phyloP scores from a whole-genome alignment of 2,888 invertebrate genomes.

The Pterostichus madidus region DNA sequence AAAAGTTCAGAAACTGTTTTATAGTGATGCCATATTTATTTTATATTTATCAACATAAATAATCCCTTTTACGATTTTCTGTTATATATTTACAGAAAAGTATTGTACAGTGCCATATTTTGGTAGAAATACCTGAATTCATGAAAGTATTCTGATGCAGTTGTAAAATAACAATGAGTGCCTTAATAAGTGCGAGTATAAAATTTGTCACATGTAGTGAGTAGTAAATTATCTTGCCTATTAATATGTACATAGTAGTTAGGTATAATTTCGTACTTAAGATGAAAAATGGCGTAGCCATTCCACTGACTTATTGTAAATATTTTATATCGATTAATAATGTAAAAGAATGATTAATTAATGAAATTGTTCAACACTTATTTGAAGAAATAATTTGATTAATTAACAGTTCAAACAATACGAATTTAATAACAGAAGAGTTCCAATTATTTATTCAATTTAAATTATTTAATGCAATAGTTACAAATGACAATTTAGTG shows the following conservation, averaged over 20 bases:
- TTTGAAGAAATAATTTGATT: slow-evolving; percentile 10
- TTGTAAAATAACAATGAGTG: slow-evolving; percentile 47
- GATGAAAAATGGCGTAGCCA: slow-evolving; percentile 59
- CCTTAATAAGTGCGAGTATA: slow-evolving; percentile 44
- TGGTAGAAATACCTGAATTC: background rate
- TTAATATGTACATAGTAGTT: slow-evolving; percentile 58
- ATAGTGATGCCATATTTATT: background rate
- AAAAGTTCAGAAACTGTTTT: too few species aligned
- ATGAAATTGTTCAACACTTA: slow-evolving; percentile 23
- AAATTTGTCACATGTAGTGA: slow-evolving; percentile 51
- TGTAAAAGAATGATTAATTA: slow-evolving; percentile 31
- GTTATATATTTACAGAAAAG: background rate
- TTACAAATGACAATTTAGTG: slow-evolving; percentile 20
- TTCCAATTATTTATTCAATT: slow-evolving; percentile 52
- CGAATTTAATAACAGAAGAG: slow-evolving; percentile 13
- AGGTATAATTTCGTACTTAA: slow-evolving; percentile 62
- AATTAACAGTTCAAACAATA: slow-evolving; percentile 4
- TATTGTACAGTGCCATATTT: slow-evolving; percentile 9
- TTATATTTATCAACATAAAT: background rate
- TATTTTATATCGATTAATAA: slow-evolving; percentile 47
- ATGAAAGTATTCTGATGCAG: slow-evolving; percentile 19
- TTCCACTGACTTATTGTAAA: slow-evolving; percentile 61
- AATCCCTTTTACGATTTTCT: too few species aligned
- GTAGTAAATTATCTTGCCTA: slow-evolving; percentile 61
- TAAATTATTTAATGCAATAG: slow-evolving; percentile 38